Conservation (phyloP, 1,140 invertebrate species). For the Odontomachus brunneus region DNA sequence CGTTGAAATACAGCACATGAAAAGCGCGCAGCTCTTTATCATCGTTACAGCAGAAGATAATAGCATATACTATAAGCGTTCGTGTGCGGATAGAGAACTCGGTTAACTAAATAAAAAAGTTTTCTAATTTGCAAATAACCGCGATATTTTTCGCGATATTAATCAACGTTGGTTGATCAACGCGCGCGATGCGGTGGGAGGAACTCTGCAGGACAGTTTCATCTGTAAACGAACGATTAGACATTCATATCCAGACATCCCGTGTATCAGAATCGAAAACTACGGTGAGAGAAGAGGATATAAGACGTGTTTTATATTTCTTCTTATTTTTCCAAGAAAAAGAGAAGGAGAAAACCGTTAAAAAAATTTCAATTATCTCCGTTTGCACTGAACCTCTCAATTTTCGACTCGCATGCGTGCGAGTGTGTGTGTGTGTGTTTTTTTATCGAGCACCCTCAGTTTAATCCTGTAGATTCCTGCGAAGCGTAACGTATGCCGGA, state of each 20-base stretch:
- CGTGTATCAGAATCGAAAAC: not conserved
- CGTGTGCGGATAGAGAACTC: too few relatives aligned
- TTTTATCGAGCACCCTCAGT: constrained; percentile 31
- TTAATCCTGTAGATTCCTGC: constrained; percentile 65
- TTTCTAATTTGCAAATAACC: too few relatives aligned
- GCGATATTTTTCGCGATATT: too few relatives aligned
- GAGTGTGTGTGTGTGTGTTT: constrained; percentile 28
- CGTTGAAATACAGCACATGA: not conserved
- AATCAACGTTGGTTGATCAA: too few relatives aligned
- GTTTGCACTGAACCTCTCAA: not conserved
- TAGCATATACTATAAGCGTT: too few relatives aligned
- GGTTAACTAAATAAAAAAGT: too few relatives aligned
- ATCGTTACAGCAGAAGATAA: not conserved
- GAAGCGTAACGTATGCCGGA: constrained; percentile 66
- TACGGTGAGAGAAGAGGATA: not conserved
- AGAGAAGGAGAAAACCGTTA: not conserved
- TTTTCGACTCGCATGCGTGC: constrained; percentile 40
- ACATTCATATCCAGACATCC: too few relatives aligned
- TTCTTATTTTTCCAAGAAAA: not conserved
- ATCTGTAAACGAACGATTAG: too few relatives aligned
- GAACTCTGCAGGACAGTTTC: too few relatives aligned
- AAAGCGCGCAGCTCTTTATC: not conserved
- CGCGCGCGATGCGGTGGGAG: too few relatives aligned
- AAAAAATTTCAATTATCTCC: constrained; percentile 42
- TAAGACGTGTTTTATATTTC: not conserved